Percentiles rank a stretch among this genome's conserved stretches.
Evolutionary conservation across 2,888 invertebrate genomes (phyloP).

Genomic region (Sesia apiformis): DNA sequence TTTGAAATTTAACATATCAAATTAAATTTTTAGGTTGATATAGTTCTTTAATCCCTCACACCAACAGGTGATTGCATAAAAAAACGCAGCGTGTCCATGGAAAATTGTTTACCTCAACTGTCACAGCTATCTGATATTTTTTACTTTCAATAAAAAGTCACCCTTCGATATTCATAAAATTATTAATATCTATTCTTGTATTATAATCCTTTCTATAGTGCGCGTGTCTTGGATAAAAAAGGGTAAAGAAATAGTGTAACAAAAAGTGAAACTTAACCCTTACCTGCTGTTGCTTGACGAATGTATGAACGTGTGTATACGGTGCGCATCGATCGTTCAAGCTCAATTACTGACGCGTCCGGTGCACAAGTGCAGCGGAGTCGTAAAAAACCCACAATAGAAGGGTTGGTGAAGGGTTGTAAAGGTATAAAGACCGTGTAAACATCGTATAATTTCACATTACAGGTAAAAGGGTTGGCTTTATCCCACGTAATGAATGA

Average conservation of each 20-base stretch:
- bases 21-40: no score
- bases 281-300: slow-evolving; percentile 16
- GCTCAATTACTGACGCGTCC: slow-evolving; percentile 42
- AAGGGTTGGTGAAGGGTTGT: slow-evolving; percentile 63
- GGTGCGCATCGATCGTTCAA: slow-evolving; percentile 16
- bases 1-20: no score
- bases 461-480: slow-evolving; percentile 53
- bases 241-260: slow-evolving; percentile 27
- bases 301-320: slow-evolving; percentile 14
- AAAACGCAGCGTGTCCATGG: slow-evolving; percentile 51
- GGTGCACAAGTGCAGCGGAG: slow-evolving; percentile 44
- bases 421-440: slow-evolving; percentile 64
- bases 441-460: slow-evolving; percentile 66
- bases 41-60: no score
- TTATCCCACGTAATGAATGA: not conserved
- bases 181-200: slow-evolving; percentile 26
- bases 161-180: slow-evolving; percentile 30
- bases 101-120: slow-evolving; percentile 62
- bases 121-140: slow-evolving; percentile 57
- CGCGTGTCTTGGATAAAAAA: slow-evolving; percentile 30
- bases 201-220: slow-evolving; percentile 23
- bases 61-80: slow-evolving; percentile 55
- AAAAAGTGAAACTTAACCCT: slow-evolving; percentile 50
- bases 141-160: slow-evolving; percentile 33
- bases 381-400: slow-evolving; percentile 51